phyloP scores from a whole-genome alignment of 2,113 vertebrate species.

The Paratilapia polleni region DNA sequence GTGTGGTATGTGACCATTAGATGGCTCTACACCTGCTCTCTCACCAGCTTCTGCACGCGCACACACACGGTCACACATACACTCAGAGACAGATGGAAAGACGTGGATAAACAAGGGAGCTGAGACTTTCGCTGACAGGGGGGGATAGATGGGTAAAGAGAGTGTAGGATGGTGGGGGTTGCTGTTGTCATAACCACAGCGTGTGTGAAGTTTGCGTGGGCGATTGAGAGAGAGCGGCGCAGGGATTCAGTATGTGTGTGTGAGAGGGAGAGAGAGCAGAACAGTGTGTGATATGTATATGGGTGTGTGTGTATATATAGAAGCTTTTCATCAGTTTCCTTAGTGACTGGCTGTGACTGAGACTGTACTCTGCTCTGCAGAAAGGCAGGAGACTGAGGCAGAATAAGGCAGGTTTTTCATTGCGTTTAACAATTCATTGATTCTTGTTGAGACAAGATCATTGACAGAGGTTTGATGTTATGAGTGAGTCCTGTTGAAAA shows the following conservation, averaged over 20 bases:
- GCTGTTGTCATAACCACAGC: conserved; percentile 48
- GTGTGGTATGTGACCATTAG: conserved; percentile 16
- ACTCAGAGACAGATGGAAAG: conserved; percentile 51
- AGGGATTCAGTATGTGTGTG: conserved; percentile 17
- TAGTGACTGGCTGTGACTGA: conserved; percentile 69
- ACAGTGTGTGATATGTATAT: conserved; percentile 58
- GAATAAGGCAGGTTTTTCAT: neutral
- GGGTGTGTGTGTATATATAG: conserved; percentile 61
- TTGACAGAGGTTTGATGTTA: neutral
- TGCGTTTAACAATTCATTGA: conserved; percentile 8
- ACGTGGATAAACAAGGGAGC: conserved; percentile 52
- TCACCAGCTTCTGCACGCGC: conserved; percentile 5
- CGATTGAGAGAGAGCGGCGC: conserved; percentile 24
- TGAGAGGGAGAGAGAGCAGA: conserved; percentile 24
- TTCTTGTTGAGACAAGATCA: conserved; percentile 5
- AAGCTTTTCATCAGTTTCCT: conserved; percentile 76
- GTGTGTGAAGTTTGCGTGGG: conserved; percentile 57
- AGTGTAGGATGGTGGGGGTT: conserved; percentile 29
- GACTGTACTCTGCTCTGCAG: conserved; percentile 33
- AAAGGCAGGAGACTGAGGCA: neutral
- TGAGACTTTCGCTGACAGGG: conserved; percentile 42
- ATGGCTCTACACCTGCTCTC: conserved; percentile 42
- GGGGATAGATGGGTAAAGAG: conserved; percentile 22
- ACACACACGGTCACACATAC: conserved; percentile 16
- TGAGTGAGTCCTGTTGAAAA: neutral